Conservation (phyloP, 1,140 invertebrate genomes). For the Metopolophium dirhodum region DNA sequence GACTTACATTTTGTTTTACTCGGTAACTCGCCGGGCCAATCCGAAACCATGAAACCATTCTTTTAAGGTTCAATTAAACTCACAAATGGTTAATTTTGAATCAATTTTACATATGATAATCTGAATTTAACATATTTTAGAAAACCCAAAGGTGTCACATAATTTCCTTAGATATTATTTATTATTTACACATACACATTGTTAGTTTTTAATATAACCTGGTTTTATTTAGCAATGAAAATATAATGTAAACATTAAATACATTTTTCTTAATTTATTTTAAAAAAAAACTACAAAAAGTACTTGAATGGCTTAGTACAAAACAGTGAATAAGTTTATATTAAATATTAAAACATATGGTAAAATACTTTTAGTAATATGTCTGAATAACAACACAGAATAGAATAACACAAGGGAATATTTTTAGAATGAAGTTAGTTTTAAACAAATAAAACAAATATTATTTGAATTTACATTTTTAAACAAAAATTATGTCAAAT, state of each 20-base stretch:
- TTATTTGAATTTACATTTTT: too few species aligned
- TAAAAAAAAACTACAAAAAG: neutral
- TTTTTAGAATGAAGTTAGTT: neutral
- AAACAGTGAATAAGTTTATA: neutral
- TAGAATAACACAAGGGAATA: too few species aligned
- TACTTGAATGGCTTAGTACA: too few species aligned
- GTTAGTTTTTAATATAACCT: neutral
- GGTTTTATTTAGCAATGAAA: neutral
- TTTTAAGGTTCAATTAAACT: too few species aligned
- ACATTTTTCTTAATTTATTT: neutral
- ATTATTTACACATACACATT: neutral
- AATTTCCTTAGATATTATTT: neutral
- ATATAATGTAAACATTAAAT: neutral
- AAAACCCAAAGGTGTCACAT: neutral
- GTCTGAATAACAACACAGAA: too few species aligned
- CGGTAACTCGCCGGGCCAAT: too few species aligned
- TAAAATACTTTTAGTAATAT: neutral
- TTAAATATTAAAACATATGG: neutral
- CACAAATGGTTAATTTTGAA: too few species aligned
- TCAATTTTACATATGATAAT: too few species aligned
- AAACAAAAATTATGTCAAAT: too few species aligned
- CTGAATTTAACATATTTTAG: neutral
- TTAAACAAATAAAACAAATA: neutral
- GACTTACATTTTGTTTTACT: too few species aligned
- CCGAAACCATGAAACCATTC: too few species aligned